Evolutionary conservation across 2,888 invertebrate species (phyloP).

Genomic region (Augochlorella aurata): DNA sequence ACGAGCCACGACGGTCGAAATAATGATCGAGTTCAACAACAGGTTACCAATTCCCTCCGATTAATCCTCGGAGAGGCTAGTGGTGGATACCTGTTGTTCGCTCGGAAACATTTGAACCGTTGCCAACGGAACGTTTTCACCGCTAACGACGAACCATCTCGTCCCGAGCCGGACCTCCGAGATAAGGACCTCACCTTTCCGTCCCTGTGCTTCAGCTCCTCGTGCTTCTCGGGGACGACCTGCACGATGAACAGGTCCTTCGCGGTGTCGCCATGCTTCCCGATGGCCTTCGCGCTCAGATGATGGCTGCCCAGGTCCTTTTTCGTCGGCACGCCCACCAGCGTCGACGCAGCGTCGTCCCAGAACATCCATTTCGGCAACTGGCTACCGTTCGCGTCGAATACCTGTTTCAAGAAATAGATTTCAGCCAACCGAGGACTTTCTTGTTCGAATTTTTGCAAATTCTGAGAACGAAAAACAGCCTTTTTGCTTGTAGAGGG

Average conservation of each 20-base stretch:
- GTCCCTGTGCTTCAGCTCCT: constrained; percentile 72
- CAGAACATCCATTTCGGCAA: constrained; percentile 89
- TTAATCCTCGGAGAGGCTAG: constrained; percentile 21
- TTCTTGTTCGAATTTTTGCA: too few species aligned
- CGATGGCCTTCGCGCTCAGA: constrained; percentile 85
- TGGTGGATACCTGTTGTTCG: constrained; percentile 54
- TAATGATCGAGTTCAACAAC: constrained; percentile 18
- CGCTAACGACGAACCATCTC: constrained; percentile 48
- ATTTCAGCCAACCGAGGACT: neutral
- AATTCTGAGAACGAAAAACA: too few species aligned
- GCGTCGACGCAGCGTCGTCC: constrained; percentile 87
- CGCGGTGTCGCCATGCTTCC: constrained; percentile 83
- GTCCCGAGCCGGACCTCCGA: neutral
- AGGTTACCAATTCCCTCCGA: constrained; percentile 26
- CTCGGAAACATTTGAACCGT: constrained; percentile 56
- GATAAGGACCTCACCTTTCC: constrained; percentile 70
- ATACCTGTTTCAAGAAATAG: constrained; percentile 77
- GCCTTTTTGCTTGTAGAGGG: too few species aligned
- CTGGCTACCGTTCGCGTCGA: constrained; percentile 77
- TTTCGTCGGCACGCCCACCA: constrained; percentile 89
- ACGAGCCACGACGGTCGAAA: neutral
- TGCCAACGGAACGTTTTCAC: constrained; percentile 56
- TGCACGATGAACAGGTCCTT: constrained; percentile 87
- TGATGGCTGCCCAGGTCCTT: constrained; percentile 87
- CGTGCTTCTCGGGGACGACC: constrained; percentile 81